phyloP scores from a whole-genome alignment of 37 sponge, comb jelly and placozoan genomes.

The Chondrosia reniformis region DNA sequence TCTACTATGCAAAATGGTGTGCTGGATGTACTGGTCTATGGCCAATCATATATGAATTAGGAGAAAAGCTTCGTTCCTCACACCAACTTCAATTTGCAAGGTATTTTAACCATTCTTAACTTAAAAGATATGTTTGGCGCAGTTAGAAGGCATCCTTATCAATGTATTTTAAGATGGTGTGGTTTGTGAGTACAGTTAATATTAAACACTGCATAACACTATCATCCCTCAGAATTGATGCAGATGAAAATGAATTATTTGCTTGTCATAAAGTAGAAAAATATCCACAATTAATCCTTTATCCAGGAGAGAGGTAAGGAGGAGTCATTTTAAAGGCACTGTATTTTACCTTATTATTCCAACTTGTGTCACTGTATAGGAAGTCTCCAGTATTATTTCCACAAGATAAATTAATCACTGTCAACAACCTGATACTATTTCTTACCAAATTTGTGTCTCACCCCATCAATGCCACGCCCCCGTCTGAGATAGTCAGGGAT shows the following conservation, averaged over 20 bases:
- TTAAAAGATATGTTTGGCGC: not conserved
- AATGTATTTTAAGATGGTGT: no score
- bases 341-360: not conserved
- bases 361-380: not conserved
- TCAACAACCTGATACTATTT: not conserved
- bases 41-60: not conserved
- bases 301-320: slow-evolving; percentile 7
- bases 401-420: not conserved
- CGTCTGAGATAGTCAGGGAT: not conserved
- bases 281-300: slow-evolving; percentile 5
- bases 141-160: no score
- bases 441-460: no score
- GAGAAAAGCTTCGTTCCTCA: not conserved
- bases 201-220: not conserved
- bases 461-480: no score
- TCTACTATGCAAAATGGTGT: slow-evolving; percentile 18
- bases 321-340: not conserved
- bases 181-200: not conserved
- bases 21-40: not conserved
- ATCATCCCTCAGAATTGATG: slow-evolving; percentile 2
- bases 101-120: not conserved
- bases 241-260: slow-evolving; percentile 10
- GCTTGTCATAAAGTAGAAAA: slow-evolving; percentile 5
- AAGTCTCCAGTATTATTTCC: not conserved
- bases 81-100: not conserved